Base-by-base conservation (phyloP, 2,888 invertebrate genomes). In the Synanthedon vespiformis region DNA sequence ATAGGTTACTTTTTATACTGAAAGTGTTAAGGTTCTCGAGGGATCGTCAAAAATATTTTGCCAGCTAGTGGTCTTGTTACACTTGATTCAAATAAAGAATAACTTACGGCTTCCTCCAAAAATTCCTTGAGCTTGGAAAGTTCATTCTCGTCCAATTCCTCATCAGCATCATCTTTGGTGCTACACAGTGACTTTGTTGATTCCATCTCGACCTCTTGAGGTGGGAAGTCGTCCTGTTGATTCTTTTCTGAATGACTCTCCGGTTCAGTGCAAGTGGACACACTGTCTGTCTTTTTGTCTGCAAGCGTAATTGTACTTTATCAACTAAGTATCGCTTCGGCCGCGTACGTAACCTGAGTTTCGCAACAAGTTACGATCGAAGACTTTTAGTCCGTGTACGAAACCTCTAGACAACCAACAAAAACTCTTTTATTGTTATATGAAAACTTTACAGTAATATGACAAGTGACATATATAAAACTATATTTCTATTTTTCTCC, bases 91-190 rank as follows among this genome's bases (percentile, higher is more conserved):
- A 13, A 16, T 6, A 48, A 10, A n/a, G 41, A 22, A 49, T 6
- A 6, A 48, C 77, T 74, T 56, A 85, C 86, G 53, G 85, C 72
- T 56, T 86, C 85, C 53, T 86, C 86, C 51, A 87, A 60, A 52
- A 84, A 73, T 58, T 86, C 86, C 58, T 83, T 86, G 49, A 86
- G 77, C 59, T 68, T 76, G 2, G 71, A 63, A 50, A 86, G 58
- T 54, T 86, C 86, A 5, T 58, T 77, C 0, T 86, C 86, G 48
- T 86, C 86, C 0, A 85, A 55, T 0, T 86, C 84, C 4, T 84
- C 85, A 0, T 84, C 83, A 2, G 54, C 56, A 1, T 84, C 84
- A 0, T 82, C 83, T 40, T 72, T 70, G 58, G 72, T 75, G 51
- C 68, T 70, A 10, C 51, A 61, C 0, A 79, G 74, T 52, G 70